Evolutionary conservation across 2,888 invertebrate species (phyloP), one percentile per base, ranked within the genome.

Genomic region (Beris morrisii): DNA sequence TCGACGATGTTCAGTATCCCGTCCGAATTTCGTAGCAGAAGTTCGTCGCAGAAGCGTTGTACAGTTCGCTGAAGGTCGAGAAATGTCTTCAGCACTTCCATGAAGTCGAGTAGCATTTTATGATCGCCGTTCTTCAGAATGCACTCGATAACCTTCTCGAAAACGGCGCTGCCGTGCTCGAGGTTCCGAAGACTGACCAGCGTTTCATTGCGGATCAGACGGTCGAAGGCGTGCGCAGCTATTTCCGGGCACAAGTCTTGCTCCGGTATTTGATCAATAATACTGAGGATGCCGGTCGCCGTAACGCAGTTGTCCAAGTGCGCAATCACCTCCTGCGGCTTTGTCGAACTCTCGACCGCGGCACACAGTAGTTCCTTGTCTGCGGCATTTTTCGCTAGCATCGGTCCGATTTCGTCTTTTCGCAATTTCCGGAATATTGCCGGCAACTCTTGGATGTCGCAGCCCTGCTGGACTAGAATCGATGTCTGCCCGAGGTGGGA

Each of bases 401-500:
- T 74, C 38, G 79, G 78, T 5, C 78, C 73, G 43, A 84, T 72
- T 70, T 84, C 79, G 73, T 78, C 67, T n/a, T 68, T 67, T 7
- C 65, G 82, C 43, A 83, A 73, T 74, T 81, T 84, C 65, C 84
- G 82, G 31, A 90, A 84, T 61, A 88, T 83, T 12, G 88, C 80
- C 2, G 89, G 89, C 56, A 90, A 81, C 75, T 90, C 90, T 72
- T 87, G 85, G 28, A 90, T 87, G 64, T 84, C 83, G n/a, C 82
- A 78, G 4, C 88, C 88, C 75, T 87, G 87, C 79, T 90, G 88
- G 64, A 88, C 79, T 54, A 90, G 76, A 66, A 88, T 85, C 9
- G 85, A 85, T 0, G 82, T 81, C 22, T 81, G 78, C 3, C 70
- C 70, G 12, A 61, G 31, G 5, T 13, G 9, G 15, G 50, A 50